These are phyloP conservation scores for Meliscaeva auricollis DNA, from an alignment of 2,888 invertebrate genomes.

Conservation along the genomic window DNA sequence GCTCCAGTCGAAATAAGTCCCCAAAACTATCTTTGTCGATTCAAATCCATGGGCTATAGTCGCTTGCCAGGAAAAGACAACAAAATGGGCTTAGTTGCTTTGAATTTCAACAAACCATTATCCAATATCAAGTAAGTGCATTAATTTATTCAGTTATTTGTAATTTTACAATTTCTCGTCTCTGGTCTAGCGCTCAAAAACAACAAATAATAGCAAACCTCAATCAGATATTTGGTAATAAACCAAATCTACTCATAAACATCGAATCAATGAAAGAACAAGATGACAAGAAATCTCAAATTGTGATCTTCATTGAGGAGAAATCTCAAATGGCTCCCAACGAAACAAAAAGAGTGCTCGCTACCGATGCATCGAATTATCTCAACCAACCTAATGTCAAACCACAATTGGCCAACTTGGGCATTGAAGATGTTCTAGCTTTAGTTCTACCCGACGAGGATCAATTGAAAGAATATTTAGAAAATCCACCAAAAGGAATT, in stretches of 20 bases:
- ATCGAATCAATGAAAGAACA: constrained; percentile 92
- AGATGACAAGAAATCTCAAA: constrained; percentile 91
- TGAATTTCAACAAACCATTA: constrained; percentile 93
- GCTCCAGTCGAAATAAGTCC: constrained; percentile 92
- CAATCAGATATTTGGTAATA: constrained; percentile 91
- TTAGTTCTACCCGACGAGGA: constrained; percentile 91
- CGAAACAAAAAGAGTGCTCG: constrained; percentile 88
- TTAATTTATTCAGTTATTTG: neutral
- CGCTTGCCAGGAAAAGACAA: constrained; percentile 94
- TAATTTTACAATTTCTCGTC: neutral
- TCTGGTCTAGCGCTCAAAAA: constrained; percentile 86
- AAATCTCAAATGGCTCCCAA: constrained; percentile 87
- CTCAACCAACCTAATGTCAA: constrained; percentile 89
- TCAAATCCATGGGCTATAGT: constrained; percentile 97
- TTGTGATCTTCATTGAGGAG: constrained; percentile 90
- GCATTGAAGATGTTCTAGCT: constrained; percentile 89
- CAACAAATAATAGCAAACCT: constrained; percentile 89
- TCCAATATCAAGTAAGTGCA: constrained; percentile 89
- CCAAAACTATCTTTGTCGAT: constrained; percentile 95
- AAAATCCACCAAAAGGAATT: constrained; percentile 96
- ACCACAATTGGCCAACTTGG: constrained; percentile 89
- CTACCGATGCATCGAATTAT: constrained; percentile 89
- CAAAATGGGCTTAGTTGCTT: constrained; percentile 94
- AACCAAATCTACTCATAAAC: constrained; percentile 91
- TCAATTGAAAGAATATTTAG: constrained; percentile 93